Conservation (phyloP, 2,113 vertebrate genomes). For the Zosterops borbonicus region DNA sequence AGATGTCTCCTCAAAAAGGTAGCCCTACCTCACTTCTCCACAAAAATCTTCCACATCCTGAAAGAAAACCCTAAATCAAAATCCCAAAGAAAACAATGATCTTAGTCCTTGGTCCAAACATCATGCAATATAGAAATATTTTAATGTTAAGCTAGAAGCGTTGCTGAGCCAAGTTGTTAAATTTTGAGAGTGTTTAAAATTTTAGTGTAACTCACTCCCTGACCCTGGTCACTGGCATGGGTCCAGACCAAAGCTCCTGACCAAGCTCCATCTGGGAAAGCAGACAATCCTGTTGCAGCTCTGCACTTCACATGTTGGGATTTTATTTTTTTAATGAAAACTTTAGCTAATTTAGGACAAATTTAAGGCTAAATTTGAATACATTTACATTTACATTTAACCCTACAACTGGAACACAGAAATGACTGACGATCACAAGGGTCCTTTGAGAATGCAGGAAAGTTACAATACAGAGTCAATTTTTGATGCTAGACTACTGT, state of each 20-base stretch:
- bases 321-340: background rate
- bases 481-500: background rate
- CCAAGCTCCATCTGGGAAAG: background rate
- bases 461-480: background rate
- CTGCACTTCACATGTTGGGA: background rate
- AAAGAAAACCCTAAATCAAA: background rate
- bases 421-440: background rate
- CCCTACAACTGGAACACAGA: background rate
- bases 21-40: background rate
- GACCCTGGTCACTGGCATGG: background rate
- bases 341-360: background rate
- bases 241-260: background rate
- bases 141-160: background rate
- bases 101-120: background rate
- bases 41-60: background rate
- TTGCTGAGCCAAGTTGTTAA: background rate
- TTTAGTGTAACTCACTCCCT: background rate
- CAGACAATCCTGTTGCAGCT: background rate
- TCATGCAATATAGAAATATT: background rate
- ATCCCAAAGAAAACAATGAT: background rate
- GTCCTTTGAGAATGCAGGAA: background rate
- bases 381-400: background rate
- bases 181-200: background rate
- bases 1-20: background rate
- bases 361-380: background rate